phyloP scores from a whole-genome alignment of 37 sponge, comb jelly and placozoan genomes.

The Chondrilla cf. caribensis region DNA sequence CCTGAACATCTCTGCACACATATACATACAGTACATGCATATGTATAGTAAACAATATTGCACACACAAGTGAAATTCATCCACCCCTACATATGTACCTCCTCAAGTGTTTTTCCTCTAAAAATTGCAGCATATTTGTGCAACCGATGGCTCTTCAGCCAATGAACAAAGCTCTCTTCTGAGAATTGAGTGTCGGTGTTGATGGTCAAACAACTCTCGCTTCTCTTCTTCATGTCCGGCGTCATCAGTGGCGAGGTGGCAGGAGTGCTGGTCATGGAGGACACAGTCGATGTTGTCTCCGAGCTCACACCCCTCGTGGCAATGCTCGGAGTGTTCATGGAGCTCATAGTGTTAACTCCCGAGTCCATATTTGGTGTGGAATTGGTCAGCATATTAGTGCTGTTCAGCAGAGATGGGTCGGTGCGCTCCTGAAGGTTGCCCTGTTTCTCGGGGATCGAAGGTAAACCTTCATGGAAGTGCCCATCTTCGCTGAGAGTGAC shows the following conservation, averaged over 20 bases:
- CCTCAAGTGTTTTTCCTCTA: slow-evolving; percentile 58
- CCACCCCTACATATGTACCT: too few species aligned
- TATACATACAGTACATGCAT: too few species aligned
- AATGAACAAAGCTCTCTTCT: slow-evolving; percentile 45
- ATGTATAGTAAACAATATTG: too few species aligned
- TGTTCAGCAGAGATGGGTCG: background rate
- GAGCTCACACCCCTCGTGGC: background rate
- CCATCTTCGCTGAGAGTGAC: too few species aligned
- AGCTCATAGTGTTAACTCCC: background rate
- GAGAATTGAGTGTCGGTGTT: slow-evolving; percentile 24
- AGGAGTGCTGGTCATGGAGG: slow-evolving; percentile 45
- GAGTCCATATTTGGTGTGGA: background rate
- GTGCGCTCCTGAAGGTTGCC: background rate
- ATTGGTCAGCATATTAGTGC: background rate
- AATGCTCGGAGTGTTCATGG: background rate
- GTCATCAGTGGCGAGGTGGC: slow-evolving; percentile 26
- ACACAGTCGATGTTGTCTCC: background rate
- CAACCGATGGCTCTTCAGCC: slow-evolving; percentile 68
- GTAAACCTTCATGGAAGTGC: too few species aligned
- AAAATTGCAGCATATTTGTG: slow-evolving; percentile 71
- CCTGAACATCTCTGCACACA: too few species aligned
- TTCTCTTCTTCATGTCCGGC: background rate
- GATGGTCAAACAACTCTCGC: slow-evolving; percentile 30
- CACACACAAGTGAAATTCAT: too few species aligned
- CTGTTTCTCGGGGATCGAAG: background rate